A percentile compares a stretch with the other conserved stretches of the same genome.
These are phyloP conservation scores for Tangachromis dhanisi DNA, from an alignment of 2,113 vertebrate genomes.

Conservation along the genomic window DNA sequence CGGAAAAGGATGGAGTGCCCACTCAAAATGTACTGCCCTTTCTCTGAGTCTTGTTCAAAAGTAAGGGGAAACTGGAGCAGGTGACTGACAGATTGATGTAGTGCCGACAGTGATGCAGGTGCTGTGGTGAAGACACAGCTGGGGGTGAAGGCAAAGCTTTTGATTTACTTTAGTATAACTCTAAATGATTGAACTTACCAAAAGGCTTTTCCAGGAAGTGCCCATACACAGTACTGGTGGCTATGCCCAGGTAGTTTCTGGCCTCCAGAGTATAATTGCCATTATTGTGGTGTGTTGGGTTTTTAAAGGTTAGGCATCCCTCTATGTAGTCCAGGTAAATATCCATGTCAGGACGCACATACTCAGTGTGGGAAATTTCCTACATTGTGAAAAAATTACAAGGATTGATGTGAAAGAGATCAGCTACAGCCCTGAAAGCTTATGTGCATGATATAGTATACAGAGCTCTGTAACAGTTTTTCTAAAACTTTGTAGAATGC, in stretches of 20 bases:
- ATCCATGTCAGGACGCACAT: slow-evolving; percentile 80
- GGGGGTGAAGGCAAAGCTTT: not conserved
- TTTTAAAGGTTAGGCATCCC: slow-evolving; percentile 89
- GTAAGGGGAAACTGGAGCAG: not conserved
- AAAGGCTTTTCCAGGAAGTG: slow-evolving; percentile 83
- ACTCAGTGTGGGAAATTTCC: slow-evolving; percentile 79
- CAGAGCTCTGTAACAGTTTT: not conserved
- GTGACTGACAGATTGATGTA: not conserved
- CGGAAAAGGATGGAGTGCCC: not conserved
- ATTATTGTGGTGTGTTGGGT: slow-evolving; percentile 94
- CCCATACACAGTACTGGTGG: slow-evolving; percentile 82
- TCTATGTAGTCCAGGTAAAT: slow-evolving; percentile 83
- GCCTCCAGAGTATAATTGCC: slow-evolving; percentile 94
- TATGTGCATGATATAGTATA: not conserved
- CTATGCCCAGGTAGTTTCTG: slow-evolving; percentile 82
- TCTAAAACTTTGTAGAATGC: not conserved
- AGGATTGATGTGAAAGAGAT: not conserved
- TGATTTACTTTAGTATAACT: not conserved
- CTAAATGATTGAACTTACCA: slow-evolving; percentile 10
- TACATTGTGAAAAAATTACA: not conserved
- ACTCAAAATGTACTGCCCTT: not conserved
- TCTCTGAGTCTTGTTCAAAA: not conserved
- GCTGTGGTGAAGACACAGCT: not conserved
- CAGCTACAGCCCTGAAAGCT: not conserved
- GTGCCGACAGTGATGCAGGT: not conserved